Evolutionary conservation across 2,888 invertebrate species (phyloP).

Genomic region (Drepanosiphum platanoidis): DNA sequence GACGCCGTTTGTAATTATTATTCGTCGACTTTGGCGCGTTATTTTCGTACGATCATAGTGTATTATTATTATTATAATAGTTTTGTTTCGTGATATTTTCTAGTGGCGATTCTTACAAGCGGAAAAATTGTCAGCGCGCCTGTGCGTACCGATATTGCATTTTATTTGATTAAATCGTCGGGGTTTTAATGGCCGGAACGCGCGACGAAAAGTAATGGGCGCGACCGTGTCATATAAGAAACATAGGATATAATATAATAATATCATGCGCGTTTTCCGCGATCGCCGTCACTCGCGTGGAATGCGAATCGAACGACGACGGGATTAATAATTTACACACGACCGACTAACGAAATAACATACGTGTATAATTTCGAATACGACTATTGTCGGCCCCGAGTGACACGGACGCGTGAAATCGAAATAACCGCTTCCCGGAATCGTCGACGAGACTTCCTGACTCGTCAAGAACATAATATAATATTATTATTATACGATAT

Average conservation of each 20-base stretch:
- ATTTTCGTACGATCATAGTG: too few species aligned
- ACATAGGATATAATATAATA: too few species aligned
- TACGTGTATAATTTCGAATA: not conserved
- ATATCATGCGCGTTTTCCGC: too few species aligned
- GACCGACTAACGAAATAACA: not conserved
- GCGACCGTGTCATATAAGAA: too few species aligned
- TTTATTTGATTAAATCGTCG: not conserved
- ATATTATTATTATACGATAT: not conserved
- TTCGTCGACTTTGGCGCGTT: too few species aligned
- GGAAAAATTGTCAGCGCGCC: too few species aligned
- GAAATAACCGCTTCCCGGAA: not conserved
- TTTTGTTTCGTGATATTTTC: too few species aligned
- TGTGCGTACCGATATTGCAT: too few species aligned
- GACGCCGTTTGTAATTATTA: too few species aligned
- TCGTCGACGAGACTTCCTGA: constrained; percentile 2
- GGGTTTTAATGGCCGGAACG: not conserved
- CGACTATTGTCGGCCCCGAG: not conserved
- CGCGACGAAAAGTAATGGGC: not conserved
- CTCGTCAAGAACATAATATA: not conserved
- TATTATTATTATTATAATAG: too few species aligned
- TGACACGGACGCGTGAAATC: not conserved
- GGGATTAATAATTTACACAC: not conserved
- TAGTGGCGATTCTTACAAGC: too few species aligned
- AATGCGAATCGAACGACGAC: not conserved
- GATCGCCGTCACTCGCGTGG: not conserved